Conservation (phyloP, 2,888 invertebrate genomes). For the Apamea sordens region DNA sequence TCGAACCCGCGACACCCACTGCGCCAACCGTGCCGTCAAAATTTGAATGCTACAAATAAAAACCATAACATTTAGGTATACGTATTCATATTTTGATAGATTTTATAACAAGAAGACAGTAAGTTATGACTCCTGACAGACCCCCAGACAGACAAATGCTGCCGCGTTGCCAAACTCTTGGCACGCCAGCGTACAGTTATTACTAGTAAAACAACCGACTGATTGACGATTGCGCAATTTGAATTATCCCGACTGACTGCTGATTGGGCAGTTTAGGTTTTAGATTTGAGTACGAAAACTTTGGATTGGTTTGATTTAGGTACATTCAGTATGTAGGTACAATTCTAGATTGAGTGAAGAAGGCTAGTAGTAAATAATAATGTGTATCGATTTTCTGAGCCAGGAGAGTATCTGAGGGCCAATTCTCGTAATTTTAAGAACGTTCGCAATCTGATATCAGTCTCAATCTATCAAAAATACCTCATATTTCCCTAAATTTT, state of each 20-base stretch:
- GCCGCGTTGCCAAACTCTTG: constrained; percentile 58
- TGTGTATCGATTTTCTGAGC: not conserved
- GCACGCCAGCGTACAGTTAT: constrained; percentile 37
- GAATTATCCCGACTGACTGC: constrained; percentile 63
- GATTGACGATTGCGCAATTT: constrained; percentile 59
- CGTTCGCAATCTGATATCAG: not conserved
- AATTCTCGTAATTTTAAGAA: not conserved
- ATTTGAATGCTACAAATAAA: not conserved
- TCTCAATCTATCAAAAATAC: not conserved
- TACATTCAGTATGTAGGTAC: not conserved
- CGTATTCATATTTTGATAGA: constrained; percentile 51
- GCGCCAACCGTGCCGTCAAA: too few relatives aligned
- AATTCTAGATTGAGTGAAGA: not conserved
- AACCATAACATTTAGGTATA: constrained; percentile 2
- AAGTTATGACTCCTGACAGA: constrained; percentile 69
- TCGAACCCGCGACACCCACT: too few relatives aligned
- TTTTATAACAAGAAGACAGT: constrained; percentile 65
- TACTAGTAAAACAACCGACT: constrained; percentile 60
- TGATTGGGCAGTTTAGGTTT: constrained; percentile 64
- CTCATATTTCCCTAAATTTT: not conserved
- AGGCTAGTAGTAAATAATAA: not conserved
- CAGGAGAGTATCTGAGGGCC: not conserved
- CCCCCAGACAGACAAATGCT: constrained; percentile 68
- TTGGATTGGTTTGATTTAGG: constrained; percentile 24
- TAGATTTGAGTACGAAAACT: constrained; percentile 56